A percentile compares a stretch with the other conserved stretches of the same genome.
phyloP scores from a whole-genome alignment of 2,113 vertebrate species.

The Pao palembangensis region DNA sequence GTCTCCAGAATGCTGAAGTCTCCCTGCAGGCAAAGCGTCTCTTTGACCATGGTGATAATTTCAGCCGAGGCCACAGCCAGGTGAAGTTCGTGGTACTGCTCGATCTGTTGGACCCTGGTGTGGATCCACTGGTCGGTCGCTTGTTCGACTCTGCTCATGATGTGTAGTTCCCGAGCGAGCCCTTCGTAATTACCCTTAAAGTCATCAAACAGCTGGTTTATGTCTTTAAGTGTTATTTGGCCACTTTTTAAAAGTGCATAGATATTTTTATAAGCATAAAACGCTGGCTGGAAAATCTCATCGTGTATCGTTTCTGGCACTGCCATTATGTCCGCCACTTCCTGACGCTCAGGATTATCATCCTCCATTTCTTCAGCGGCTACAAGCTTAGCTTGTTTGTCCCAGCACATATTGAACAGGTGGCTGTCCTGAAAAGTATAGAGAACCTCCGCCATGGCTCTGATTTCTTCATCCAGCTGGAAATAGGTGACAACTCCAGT shows the following conservation, averaged over 20 bases:
- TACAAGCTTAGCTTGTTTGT: conserved; percentile 45
- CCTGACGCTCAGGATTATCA: accelerated
- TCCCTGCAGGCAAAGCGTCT: conserved; percentile 78
- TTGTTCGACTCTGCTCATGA: conserved; percentile 64
- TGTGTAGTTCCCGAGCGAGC: conserved; percentile 68
- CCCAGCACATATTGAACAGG: conserved; percentile 81
- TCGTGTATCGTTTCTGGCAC: conserved; percentile 38
- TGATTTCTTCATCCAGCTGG: conserved; percentile 62
- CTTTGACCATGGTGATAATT: conserved; percentile 77
- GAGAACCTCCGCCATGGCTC: conserved; percentile 58
- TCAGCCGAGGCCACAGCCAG: conserved; percentile 78
- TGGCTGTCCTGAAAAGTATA: conserved; percentile 73
- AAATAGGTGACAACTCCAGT: conserved; percentile 65
- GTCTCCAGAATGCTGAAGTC: conserved; percentile 81
- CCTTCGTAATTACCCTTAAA: conserved; percentile 72
- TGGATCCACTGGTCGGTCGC: conserved; percentile 72
- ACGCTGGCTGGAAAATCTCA: conserved; percentile 67
- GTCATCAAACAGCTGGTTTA: conserved; percentile 74
- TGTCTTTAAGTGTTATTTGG: conserved; percentile 73
- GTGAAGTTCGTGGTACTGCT: conserved; percentile 86
- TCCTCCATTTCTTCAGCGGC: background rate
- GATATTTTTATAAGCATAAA: conserved; percentile 52
- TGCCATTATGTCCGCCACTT: background rate
- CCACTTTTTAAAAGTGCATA: conserved; percentile 74
- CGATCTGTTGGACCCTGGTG: conserved; percentile 79